phyloP scores from a whole-genome alignment of 2,113 vertebrate genomes.

The Strix uralensis region DNA sequence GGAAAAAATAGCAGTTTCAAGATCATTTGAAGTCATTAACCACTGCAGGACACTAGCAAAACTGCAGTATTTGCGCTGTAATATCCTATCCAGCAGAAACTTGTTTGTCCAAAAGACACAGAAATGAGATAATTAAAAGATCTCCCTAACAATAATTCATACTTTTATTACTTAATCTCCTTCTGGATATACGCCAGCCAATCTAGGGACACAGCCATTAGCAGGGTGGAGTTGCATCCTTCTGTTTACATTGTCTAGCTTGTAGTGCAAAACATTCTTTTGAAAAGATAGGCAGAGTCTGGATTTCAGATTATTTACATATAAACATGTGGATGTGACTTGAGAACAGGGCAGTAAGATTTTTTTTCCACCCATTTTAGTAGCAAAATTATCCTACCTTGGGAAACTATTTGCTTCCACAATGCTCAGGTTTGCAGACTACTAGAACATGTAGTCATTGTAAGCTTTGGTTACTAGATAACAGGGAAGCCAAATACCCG shows the following conservation, averaged over 20 bases:
- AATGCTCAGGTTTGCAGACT: background rate
- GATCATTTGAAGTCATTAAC: background rate
- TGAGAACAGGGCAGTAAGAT: background rate
- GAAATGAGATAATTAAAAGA: background rate
- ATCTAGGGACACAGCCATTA: conserved; percentile 4
- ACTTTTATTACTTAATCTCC: background rate
- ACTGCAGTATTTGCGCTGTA: background rate
- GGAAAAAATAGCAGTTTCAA: background rate
- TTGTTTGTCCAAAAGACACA: background rate
- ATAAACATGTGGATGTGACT: background rate
- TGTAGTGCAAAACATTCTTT: conserved; percentile 3
- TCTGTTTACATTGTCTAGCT: conserved; percentile 23
- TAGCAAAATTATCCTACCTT: background rate
- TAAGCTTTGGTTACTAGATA: background rate
- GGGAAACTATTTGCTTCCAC: background rate
- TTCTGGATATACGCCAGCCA: background rate
- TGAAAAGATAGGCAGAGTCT: conserved; percentile 2
- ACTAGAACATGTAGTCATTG: fast-evolving
- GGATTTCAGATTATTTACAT: background rate
- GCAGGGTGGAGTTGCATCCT: conserved; percentile 63
- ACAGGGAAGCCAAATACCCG: background rate
- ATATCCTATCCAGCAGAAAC: background rate
- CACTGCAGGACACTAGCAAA: background rate
- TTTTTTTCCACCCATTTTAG: background rate
- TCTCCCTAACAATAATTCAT: background rate